Conservation (phyloP, 2,888 invertebrate species). For the Hypolimnas misippus region DNA sequence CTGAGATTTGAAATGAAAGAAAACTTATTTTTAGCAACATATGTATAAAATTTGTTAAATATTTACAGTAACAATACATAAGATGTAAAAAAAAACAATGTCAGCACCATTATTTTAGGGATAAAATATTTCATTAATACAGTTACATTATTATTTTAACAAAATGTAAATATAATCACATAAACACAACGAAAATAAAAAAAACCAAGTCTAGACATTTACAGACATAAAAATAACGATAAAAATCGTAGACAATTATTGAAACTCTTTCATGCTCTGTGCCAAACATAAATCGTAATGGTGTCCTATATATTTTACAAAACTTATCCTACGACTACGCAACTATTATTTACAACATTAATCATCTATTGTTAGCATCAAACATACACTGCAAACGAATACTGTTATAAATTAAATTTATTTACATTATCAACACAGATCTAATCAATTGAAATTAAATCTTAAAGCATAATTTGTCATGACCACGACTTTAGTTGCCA, state of each 20-base stretch:
- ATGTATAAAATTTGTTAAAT: constrained; percentile 41
- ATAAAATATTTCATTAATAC: constrained; percentile 11
- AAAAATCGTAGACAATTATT: constrained; percentile 16
- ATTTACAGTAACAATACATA: constrained; percentile 46
- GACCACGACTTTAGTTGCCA: constrained; percentile 13
- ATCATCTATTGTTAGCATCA: constrained; percentile 50
- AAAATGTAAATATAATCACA: constrained; percentile 1
- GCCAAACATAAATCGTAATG: constrained; percentile 18
- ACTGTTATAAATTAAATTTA: constrained; percentile 74
- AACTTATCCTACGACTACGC: constrained; percentile 21
- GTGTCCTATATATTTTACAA: constrained; percentile 19
- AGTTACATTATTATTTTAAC: neutral
- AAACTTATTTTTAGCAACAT: constrained; percentile 32
- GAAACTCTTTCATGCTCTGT: constrained; percentile 28
- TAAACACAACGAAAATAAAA: constrained; percentile 14
- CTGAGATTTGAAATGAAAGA: constrained; percentile 57
- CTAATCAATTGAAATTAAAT: constrained; percentile 54
- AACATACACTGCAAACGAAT: constrained; percentile 52
- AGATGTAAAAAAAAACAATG: constrained; percentile 36
- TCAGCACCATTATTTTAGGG: constrained; percentile 60
- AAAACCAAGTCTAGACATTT: neutral
- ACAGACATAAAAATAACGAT: neutral
- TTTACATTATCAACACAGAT: constrained; percentile 64
- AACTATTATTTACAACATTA: constrained; percentile 40
- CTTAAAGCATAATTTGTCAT: constrained; percentile 56